Evolutionary conservation across 2,888 invertebrate genomes (phyloP), one percentile per base, ranked within the genome.

Genomic region (Cryptops parisi): DNA sequence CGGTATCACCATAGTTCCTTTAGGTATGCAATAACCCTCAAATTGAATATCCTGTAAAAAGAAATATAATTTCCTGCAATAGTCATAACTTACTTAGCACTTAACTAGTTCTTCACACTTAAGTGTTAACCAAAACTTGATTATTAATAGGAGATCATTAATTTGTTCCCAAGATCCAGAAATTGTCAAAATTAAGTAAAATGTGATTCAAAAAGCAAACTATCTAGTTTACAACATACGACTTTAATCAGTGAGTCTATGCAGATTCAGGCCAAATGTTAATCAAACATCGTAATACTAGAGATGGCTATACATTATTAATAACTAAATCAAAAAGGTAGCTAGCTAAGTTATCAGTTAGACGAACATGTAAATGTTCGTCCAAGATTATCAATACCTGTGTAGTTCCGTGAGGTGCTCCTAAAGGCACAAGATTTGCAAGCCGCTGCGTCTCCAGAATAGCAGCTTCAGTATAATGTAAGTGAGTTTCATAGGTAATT

Each of bases 401-500:
- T 0, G 72, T 63, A 2, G 82, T 78, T 40, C 87, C 86, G 65
- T 89, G 89, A 5, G 90, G 88, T 60, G 89, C 81, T 2, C 90
- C 89, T 26, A 85, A 70, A 0, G 89, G 88, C 1, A 85, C 81
- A 2, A 85, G 82, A 1, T 83, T 79, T 26, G 85, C 74, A 41
- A 87, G 77, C 49, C 90, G 75, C 65, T 86, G 85, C 0, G 78
- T 76, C 70, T 90, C 90, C 52, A 79, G 76, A 38, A 90, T 74
- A 15, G 83, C 77, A 15, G 90, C 88, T 70, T 82, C 79, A 6
- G 80, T 68, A 58, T 75, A 76, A 2, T 19, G 87, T 85, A 48
- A 87, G 78, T 3, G 56, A 52, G 61, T 60, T 26, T 43, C 23
- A 3, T 60, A 52, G 15, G 57, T 48, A 1, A 47, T 40, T 73